Evolutionary conservation across 53 echinoderm and acorn worm species (phyloP).

Genomic region (Holothuria leucospilota): DNA sequence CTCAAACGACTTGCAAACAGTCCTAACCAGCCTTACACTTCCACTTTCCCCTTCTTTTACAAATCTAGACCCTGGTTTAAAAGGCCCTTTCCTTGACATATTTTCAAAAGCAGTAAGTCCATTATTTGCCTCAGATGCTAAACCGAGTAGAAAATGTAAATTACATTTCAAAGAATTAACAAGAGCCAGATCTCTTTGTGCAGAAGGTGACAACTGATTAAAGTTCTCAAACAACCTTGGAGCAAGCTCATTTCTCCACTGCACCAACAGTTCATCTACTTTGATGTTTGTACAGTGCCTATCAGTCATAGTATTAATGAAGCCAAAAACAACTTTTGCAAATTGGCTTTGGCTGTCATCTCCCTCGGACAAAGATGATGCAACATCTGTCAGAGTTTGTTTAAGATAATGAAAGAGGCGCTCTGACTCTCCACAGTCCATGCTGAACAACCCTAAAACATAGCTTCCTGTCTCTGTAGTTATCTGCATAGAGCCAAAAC

Average conservation of each 20-base stretch:
- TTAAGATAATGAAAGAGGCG: neutral
- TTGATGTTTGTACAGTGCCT: neutral
- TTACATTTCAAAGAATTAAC: neutral
- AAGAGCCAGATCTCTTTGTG: neutral
- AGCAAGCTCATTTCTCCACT: neutral
- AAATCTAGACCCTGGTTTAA: neutral
- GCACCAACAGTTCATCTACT: neutral
- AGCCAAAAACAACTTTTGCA: slow-evolving; percentile 2
- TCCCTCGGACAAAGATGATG: neutral
- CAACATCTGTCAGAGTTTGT: neutral
- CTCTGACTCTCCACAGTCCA: slow-evolving; percentile 23
- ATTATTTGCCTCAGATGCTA: slow-evolving; percentile 3
- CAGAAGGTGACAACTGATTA: neutral
- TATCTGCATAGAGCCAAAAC: slow-evolving; percentile 1
- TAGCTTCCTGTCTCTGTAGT: neutral
- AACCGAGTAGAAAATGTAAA: neutral
- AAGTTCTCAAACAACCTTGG: slow-evolving; percentile 8
- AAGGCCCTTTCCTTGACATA: neutral
- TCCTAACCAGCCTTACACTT: neutral
- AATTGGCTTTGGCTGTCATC: neutral
- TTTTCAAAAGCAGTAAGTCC: neutral
- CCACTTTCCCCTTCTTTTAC: neutral
- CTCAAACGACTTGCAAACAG: neutral
- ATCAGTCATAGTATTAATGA: slow-evolving; percentile 18
- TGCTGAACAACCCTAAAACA: neutral